A percentile compares a stretch with the other conserved stretches of the same genome.
Conservation (phyloP, 2,888 invertebrate genomes). For the Drosophila fungiperda region DNA sequence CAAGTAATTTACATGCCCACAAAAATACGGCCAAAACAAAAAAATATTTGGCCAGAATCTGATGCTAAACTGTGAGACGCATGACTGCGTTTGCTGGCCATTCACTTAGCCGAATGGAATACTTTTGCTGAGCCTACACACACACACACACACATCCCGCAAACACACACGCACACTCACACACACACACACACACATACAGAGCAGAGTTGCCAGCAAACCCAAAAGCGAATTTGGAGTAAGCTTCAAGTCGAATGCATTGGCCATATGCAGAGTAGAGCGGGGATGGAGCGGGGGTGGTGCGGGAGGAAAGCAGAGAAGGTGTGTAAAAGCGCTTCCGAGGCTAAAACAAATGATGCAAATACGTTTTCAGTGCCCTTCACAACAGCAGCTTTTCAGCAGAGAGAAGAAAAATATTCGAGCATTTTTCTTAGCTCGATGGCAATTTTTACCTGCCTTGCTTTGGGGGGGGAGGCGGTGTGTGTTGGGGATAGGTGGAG, state of each 20-base stretch:
- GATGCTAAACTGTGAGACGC: slow-evolving; percentile 39
- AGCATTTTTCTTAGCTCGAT: slow-evolving; percentile 64
- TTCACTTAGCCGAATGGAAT: slow-evolving; percentile 29
- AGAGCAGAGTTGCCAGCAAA: neutral
- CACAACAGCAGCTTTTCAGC: neutral
- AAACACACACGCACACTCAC: slow-evolving; percentile 6
- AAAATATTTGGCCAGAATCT: slow-evolving; percentile 21
- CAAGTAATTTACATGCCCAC: slow-evolving; percentile 71
- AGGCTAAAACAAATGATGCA: slow-evolving; percentile 81
- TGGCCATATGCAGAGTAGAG: slow-evolving; percentile 26
- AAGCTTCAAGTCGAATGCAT: slow-evolving; percentile 37
- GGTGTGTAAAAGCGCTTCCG: slow-evolving; percentile 35
- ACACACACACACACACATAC: neutral
- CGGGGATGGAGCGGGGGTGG: neutral
- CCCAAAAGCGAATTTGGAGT: slow-evolving; percentile 32
- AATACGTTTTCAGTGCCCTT: slow-evolving; percentile 65
- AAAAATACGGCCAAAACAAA: slow-evolving; percentile 62
- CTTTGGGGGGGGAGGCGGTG: neutral
- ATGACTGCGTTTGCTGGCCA: slow-evolving; percentile 51
- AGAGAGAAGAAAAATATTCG: slow-evolving; percentile 51
- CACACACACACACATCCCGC: neutral
- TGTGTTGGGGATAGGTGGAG: too few relatives aligned
- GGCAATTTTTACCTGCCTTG: slow-evolving; percentile 60
- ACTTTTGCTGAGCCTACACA: slow-evolving; percentile 17
- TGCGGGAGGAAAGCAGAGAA: neutral